Conservation (phyloP, 2,797 vertebrate species). For the Perodicticus potto region DNA sequence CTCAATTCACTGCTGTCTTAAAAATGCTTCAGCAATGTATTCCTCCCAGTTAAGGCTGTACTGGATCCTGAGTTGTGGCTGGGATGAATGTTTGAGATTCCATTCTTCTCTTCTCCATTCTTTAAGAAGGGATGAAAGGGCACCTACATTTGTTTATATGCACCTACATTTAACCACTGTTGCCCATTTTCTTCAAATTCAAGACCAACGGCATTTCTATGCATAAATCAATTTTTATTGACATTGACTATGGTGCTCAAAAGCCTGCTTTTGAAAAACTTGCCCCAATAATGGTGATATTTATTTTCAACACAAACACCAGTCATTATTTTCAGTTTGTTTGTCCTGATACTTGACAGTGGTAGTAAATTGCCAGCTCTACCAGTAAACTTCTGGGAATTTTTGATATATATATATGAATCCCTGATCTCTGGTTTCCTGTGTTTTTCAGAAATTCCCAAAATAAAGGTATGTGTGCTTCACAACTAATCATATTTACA, state of each 20-base stretch:
- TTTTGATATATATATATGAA: conserved; percentile 63
- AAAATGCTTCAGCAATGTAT: neutral
- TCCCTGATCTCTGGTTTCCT: conserved; percentile 84
- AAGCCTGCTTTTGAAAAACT: conserved; percentile 83
- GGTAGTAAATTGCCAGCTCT: conserved; percentile 46
- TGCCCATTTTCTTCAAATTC: conserved; percentile 55
- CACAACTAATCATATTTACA: conserved; percentile 80
- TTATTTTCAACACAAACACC: conserved; percentile 59
- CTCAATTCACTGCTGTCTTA: neutral
- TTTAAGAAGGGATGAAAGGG: conserved; percentile 14
- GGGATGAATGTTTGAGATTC: conserved; percentile 59
- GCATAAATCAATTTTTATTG: conserved; percentile 61
- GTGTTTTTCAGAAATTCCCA: conserved; percentile 72
- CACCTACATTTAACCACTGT: neutral
- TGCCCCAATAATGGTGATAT: conserved; percentile 52
- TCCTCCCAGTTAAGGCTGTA: conserved; percentile 59
- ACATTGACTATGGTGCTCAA: conserved; percentile 74
- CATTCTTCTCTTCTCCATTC: conserved; percentile 41
- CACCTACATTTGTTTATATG: neutral
- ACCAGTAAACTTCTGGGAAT: conserved; percentile 55
- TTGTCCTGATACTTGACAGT: conserved; percentile 59
- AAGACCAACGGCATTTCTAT: conserved; percentile 48
- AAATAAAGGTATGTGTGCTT: conserved; percentile 82
- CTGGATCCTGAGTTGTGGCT: conserved; percentile 65
- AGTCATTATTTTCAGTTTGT: conserved; percentile 70